Base-by-base conservation (phyloP, 2,113 vertebrate genomes). In the Alouatta palliata region DNA sequence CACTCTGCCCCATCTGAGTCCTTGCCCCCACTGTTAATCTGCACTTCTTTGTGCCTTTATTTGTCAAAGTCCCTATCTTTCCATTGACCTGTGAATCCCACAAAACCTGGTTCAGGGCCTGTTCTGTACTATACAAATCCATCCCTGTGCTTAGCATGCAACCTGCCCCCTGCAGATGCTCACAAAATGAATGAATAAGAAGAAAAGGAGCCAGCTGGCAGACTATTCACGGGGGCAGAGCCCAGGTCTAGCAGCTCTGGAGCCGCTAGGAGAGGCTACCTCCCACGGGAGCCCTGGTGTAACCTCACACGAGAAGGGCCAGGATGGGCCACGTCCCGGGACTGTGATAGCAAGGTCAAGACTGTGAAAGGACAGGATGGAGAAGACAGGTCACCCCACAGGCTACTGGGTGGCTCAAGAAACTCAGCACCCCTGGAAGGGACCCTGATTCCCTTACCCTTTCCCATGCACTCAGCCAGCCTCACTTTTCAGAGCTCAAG, bases 261-360 rank as follows among this genome's bases (percentile, higher is more conserved):
- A 32, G 25, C 10, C 52, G 9, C 0, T 0, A 27, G 6, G 14
- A 83, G 40, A 11, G 32, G 43, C 40, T 21, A 37, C 61, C 37
- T 47, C 21, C 3, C 3, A 35, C 11, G 16, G 10, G 17, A 1
- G 4, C 40, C 37, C 61, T 2, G 5, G 13, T 37, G 23, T 43
- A 35, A 64, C 9, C 12, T 75, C 21, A 3, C 5, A 3, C 68
- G 40, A 13, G 23, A 23, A 27, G 52, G 70, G 37, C 56, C 71
- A 43, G 13, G 58, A 11, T 3, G 6, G 79, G 21, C 56, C 16
- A 0, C 0, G 0, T 21, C 6, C 27, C 1, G 3, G 75, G 32
- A 68, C 23, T 10, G 43, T 17, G 30, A 19, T 6, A 9, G 32
- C 11, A 56, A 90, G 68, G 54, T 47, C 54, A 12, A 37, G 17